Conservation (phyloP, 1,140 invertebrate species). For the Lepeophtheirus salmonis region DNA sequence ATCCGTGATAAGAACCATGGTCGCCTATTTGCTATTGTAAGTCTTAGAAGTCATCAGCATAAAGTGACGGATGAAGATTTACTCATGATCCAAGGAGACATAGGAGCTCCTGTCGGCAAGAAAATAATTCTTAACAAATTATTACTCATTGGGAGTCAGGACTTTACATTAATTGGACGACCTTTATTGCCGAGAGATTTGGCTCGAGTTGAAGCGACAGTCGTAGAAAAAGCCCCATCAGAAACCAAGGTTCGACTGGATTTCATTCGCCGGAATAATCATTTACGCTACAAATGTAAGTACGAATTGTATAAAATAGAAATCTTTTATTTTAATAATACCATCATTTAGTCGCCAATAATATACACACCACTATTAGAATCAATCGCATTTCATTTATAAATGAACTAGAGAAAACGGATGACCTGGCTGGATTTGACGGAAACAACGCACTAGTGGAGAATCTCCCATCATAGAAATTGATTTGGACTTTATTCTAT, state of each 20-base stretch:
- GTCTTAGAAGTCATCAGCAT: slow-evolving; percentile 60
- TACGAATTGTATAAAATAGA: not conserved
- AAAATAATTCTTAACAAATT: slow-evolving; percentile 29
- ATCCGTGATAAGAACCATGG: slow-evolving; percentile 37
- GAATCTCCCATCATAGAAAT: too few species aligned
- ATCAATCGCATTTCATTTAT: not conserved
- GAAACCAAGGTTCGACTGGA: slow-evolving; percentile 44
- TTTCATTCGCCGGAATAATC: not conserved
- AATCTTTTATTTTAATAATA: not conserved
- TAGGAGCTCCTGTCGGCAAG: slow-evolving; percentile 40
- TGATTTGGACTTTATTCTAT: too few species aligned
- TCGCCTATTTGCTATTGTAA: slow-evolving; percentile 64
- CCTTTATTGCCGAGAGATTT: slow-evolving; percentile 54
- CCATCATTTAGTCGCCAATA: not conserved
- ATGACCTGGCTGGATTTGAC: not conserved
- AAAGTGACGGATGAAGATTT: slow-evolving; percentile 71
- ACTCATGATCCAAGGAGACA: slow-evolving; percentile 57
- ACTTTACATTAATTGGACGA: slow-evolving; percentile 64
- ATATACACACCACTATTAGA: not conserved
- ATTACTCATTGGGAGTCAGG: slow-evolving; percentile 53
- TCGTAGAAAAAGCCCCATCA: slow-evolving; percentile 72
- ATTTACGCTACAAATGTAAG: not conserved
- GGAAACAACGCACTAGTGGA: too few species aligned
- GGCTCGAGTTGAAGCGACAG: slow-evolving; percentile 56
- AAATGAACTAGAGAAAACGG: not conserved